Base-by-base conservation (phyloP, 2,113 vertebrate genomes). In the Seriola aureovittata region DNA sequence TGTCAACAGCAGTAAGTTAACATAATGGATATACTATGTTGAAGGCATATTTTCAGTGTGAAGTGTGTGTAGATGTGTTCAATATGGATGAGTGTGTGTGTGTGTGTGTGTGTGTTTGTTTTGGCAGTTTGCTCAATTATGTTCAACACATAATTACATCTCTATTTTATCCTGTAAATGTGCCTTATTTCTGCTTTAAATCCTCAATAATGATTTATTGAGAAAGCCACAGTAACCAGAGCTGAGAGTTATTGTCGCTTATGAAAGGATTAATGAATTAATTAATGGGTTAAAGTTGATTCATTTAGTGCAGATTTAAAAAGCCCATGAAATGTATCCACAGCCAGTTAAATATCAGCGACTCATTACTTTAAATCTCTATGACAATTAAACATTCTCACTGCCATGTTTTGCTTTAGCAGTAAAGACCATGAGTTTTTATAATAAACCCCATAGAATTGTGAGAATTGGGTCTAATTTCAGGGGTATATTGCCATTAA, bases 1-100 rank as follows among this genome's bases (percentile, higher is more conserved):
- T 75, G 82, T 88, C 78, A 78, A 1, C 55, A 75, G 54, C 76
- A 82, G 66, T 50, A 50, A 23, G 21, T 84, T 75, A 72, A 42
- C 44, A 36, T 75, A 75, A 84, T 81, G 65, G 23, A 76, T 57
- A 1, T 17, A 42, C 60, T 66, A 25, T 11, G 75, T n/a, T 23
- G 25, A 34, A 63, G 59, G 50, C 17, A 8, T 29, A 16, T 64
- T 66, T 42, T 62, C n/a, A 16, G 8, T 54, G 44, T 66, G 52
- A 59, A 7, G 79, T 50, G 46, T n/a, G 52, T 21, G 50, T 52
- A 17, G 7, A 21, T 52, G 17, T 8, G 50, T 52, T 16, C 3
- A 12, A 1, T 55, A 67, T 60, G 32, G 19, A 13, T 9, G 62
- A 17, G 19, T 63, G 36, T 66, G 48, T 44, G 9, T 48, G 46